Conservation (phyloP, 2,113 vertebrate genomes). For the Boleophthalmus pectinirostris region DNA sequence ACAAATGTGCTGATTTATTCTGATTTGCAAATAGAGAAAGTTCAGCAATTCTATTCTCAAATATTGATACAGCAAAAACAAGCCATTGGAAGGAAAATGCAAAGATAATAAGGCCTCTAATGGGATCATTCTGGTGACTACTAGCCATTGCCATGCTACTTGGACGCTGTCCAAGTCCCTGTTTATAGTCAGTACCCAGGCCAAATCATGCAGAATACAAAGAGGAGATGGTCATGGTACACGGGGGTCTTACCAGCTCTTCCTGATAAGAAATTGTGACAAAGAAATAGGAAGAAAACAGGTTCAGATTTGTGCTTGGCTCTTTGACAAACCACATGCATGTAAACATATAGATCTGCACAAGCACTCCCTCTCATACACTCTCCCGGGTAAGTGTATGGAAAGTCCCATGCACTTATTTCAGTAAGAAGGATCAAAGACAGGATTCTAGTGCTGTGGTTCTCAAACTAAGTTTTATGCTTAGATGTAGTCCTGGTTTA, state of each 20-base stretch:
- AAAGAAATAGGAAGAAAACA: slow-evolving; percentile 57
- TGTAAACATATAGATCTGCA: slow-evolving; percentile 8
- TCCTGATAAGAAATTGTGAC: slow-evolving; percentile 63
- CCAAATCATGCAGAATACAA: slow-evolving; percentile 62
- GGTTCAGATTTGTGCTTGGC: slow-evolving; percentile 56
- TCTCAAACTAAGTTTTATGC: not conserved
- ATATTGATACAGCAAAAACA: slow-evolving; percentile 16
- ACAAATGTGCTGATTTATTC: slow-evolving; percentile 46
- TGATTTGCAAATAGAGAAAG: not conserved
- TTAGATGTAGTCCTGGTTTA: not conserved
- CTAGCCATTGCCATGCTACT: slow-evolving; percentile 53
- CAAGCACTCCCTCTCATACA: slow-evolving; percentile 12
- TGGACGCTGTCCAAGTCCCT: slow-evolving; percentile 8
- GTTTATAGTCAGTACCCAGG: slow-evolving; percentile 36
- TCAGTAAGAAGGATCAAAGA: not conserved
- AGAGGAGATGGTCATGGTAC: slow-evolving; percentile 20
- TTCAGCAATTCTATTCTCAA: slow-evolving; percentile 41
- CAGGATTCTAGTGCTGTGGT: not conserved
- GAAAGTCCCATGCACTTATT: slow-evolving; percentile 46
- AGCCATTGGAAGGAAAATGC: slow-evolving; percentile 5
- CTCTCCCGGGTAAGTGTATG: slow-evolving; percentile 45
- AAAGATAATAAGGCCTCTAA: slow-evolving; percentile 16
- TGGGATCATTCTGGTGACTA: slow-evolving; percentile 20
- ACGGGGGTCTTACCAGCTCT: slow-evolving; percentile 67
- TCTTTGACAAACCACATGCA: slow-evolving; percentile 13